A percentile compares a stretch with the other conserved stretches of the same genome.
Evolutionary conservation across 2,888 invertebrate species (phyloP).

Genomic region (Plutella xylostella): DNA sequence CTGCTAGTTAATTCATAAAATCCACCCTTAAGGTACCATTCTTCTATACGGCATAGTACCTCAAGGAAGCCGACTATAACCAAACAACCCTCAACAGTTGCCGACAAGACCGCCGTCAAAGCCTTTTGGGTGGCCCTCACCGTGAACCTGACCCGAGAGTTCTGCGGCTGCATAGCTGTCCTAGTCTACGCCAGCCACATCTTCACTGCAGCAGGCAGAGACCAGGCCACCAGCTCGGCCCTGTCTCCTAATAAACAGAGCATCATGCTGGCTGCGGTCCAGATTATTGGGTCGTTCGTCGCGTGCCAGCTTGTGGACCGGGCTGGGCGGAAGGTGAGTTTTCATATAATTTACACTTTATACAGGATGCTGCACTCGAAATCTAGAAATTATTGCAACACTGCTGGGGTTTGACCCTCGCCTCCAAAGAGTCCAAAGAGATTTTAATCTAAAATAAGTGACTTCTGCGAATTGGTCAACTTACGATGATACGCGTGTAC

Average conservation of each 20-base stretch:
- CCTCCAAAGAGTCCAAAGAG: too few species aligned
- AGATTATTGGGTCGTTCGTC: conserved; percentile 53
- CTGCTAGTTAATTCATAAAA: too few species aligned
- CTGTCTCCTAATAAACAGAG: conserved; percentile 56
- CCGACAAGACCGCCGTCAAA: conserved; percentile 47
- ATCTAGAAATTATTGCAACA: too few species aligned
- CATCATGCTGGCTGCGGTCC: conserved; percentile 50
- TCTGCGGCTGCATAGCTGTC: conserved; percentile 60
- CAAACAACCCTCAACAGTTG: conserved; percentile 35
- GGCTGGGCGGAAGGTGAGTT: conserved; percentile 47
- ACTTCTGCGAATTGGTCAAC: too few species aligned
- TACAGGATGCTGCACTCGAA: too few species aligned
- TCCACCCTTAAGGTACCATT: too few species aligned
- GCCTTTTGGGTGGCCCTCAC: conserved; percentile 60
- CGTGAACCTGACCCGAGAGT: conserved; percentile 53
- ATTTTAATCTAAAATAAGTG: too few species aligned
- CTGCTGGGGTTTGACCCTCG: too few species aligned
- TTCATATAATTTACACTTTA: too few species aligned
- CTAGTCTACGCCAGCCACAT: conserved; percentile 59
- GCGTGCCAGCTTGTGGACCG: conserved; percentile 58
- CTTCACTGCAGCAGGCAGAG: conserved; percentile 45
- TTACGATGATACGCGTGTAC: too few species aligned
- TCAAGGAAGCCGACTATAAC: too few species aligned
- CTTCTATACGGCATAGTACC: too few species aligned
- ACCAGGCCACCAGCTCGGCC: conserved; percentile 34